phyloP scores from a whole-genome alignment of 2,113 vertebrate species.

The Leucopsar rothschildi region DNA sequence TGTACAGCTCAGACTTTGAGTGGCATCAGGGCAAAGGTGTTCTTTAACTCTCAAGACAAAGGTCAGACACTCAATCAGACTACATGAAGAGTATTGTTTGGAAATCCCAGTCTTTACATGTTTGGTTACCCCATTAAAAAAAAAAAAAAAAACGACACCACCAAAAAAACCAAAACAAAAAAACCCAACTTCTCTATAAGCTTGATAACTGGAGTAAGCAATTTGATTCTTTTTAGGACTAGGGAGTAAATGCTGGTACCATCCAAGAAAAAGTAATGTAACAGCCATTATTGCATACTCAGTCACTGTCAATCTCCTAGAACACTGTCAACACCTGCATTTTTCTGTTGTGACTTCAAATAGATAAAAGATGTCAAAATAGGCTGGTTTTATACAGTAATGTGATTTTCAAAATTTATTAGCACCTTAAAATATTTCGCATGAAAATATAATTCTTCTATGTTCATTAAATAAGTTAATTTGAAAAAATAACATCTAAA shows the following conservation, averaged over 20 bases:
- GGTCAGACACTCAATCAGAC: neutral
- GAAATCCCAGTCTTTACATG: neutral
- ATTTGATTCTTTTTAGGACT: neutral
- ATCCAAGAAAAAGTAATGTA: neutral
- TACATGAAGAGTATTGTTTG: neutral
- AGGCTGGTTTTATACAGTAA: neutral
- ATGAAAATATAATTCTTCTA: neutral
- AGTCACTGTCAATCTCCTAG: neutral
- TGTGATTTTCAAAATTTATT: conserved; percentile 5
- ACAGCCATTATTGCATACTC: neutral
- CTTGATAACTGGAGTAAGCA: neutral
- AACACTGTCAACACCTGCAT: neutral
- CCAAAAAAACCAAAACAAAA: no score
- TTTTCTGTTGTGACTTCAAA: neutral
- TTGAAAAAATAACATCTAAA: neutral
- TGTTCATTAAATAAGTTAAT: neutral
- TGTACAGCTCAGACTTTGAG: neutral
- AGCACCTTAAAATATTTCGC: neutral
- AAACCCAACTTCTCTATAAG: neutral
- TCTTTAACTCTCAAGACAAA: neutral
- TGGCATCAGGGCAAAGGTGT: neutral
- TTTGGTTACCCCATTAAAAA: neutral
- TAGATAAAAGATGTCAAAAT: neutral
- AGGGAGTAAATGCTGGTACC: neutral
- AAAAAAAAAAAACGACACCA: no score